Base-by-base conservation (phyloP, 1,140 invertebrate genomes). In the Campoletis sonorensis region DNA sequence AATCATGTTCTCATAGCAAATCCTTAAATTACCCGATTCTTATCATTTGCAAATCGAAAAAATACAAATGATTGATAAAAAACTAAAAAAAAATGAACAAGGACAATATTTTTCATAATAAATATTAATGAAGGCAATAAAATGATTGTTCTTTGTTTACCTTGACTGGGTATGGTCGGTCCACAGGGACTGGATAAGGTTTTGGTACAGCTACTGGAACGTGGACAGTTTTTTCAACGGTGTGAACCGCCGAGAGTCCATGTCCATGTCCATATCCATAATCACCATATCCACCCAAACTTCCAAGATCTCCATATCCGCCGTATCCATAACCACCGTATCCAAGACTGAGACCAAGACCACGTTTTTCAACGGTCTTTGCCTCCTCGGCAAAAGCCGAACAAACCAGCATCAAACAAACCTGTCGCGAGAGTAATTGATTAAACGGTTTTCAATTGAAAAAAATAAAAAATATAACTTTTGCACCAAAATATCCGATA, bases 121-220 rank as follows among this genome's bases (percentile, higher is more conserved):
- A n/a, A n/a, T n/a, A n/a, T n/a, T n/a, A n/a, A n/a, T n/a, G n/a
- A n/a, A n/a, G n/a, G n/a, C n/a, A n/a, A n/a, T n/a, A n/a, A 79
- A 79, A 83, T 83, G 33, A 80, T 15, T 10, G 73, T 54, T 54
- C n/a, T 54, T 54, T 54, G 61, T 49, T 70, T 83, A 91, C 91
- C 89, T 91, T 91, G 3, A 92, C 91, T 4, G 90, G 90, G 70
- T 87, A 85, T 18, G 91, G 91, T 70, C 90, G 89, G 79, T 92
- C 91, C 73, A 92, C 90, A 37, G 87, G 83, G 79, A 90, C 89
- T 45, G 90, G 87, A 70, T 88, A 87, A n/a, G 90, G 88, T 77
- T 88, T 85, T 51, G 90, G 88, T 2, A 89, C 88, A 11, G 86
- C 68, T 10, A 88, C 82, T 15, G 90, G 89, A 15, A 90, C 88